Evolutionary conservation across 2,888 invertebrate genomes (phyloP).

Genomic region (Blastobasis adustella): DNA sequence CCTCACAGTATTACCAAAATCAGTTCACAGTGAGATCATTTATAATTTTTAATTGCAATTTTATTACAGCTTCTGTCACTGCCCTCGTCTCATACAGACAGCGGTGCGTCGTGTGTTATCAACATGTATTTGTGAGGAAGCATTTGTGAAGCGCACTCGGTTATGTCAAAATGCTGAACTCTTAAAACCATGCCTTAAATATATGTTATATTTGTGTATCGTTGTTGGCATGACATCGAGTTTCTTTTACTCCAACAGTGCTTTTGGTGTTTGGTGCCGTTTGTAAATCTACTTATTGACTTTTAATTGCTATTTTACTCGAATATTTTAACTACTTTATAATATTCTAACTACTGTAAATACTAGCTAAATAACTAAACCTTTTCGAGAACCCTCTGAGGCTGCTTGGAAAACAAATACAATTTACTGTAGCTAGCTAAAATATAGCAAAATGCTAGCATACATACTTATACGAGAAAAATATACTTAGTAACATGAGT

Average conservation of each 20-base stretch:
- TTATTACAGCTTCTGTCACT: too few species aligned
- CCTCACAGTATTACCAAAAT: too few species aligned
- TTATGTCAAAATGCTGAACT: constrained; percentile 53
- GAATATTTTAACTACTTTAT: constrained; percentile 37
- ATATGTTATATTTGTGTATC: constrained; percentile 14
- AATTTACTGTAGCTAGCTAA: too few species aligned
- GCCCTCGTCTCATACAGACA: too few species aligned
- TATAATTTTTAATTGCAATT: too few species aligned
- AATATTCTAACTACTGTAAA: constrained; percentile 21
- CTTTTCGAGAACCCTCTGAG: constrained; percentile 51
- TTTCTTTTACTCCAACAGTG: constrained; percentile 9
- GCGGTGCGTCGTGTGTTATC: constrained; percentile 34
- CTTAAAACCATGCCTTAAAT: constrained; percentile 60
- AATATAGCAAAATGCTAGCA: too few species aligned
- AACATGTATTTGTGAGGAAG: constrained; percentile 32
- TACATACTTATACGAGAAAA: too few species aligned
- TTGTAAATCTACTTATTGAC: not conserved
- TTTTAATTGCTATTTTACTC: not conserved
- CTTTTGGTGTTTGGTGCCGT: constrained; percentile 16
- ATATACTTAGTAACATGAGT: too few species aligned
- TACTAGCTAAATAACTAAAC: constrained; percentile 21
- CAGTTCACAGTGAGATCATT: too few species aligned
- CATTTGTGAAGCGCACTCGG: constrained; percentile 38
- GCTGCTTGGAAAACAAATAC: constrained; percentile 41
- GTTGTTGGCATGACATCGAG: constrained; percentile 68